Evolutionary conservation across 2,888 invertebrate genomes (phyloP), one percentile per base, ranked within the genome.

Genomic region (Listrodromus nycthemerus): DNA sequence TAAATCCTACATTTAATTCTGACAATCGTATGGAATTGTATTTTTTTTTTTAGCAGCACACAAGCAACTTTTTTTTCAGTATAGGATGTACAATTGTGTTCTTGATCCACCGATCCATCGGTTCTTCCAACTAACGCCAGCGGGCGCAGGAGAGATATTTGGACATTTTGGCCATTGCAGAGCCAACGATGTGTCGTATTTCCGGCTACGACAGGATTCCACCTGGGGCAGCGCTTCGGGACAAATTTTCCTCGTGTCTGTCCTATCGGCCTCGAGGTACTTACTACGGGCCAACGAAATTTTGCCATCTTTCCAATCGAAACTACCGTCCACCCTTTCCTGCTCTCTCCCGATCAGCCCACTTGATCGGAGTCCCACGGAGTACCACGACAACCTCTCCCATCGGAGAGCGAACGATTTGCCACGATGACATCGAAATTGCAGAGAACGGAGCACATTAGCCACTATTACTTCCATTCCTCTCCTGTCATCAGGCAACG

Each of bases 401-500:
- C 55, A 55, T 24, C 21, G 10, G 24, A 69, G 48, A 61, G 61
- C 45, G 69, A 80, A 80, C 84, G 79, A 80, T 83, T 75, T 83
- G 71, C 73, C 81, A 71, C 77, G 77, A 83, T 80, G 76, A 82
- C 74, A 78, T 81, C 71, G 74, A 84, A 86, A 82, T 83, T 81
- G 80, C 66, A 67, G 52, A 79, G 76, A 79, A 79, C 78, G 78
- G 86, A 84, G 84, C 87, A 86, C 87, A 88, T 91, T 90, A 89
- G 84, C 86, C 85, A 85, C 89, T 88, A 88, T 91, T 90, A 91
- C 90, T 88, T 86, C 86, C 87, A 89, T 88, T 89, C 86, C 88
- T 89, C 82, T 84, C 37, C 86, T 87, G 87, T 89, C 90, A 87
- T 89, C 88, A 88, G 89, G 86, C 87, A 79, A 88, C 82, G 52